Percentiles rank a stretch among this genome's conserved stretches.
Evolutionary conservation across 2,888 invertebrate species (phyloP).

Genomic region (Andrena bucephala): DNA sequence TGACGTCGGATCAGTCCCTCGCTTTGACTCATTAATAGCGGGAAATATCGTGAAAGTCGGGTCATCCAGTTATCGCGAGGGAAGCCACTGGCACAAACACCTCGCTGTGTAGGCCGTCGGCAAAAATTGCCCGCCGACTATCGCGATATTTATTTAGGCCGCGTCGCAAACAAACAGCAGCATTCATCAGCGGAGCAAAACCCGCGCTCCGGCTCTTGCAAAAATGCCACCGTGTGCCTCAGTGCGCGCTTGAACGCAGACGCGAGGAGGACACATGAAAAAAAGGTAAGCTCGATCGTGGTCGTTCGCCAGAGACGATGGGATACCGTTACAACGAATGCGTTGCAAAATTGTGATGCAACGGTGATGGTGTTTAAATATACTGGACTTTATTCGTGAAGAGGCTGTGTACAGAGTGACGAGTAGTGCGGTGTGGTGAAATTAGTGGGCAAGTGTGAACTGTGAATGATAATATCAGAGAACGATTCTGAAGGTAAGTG

Average conservation of each 20-base stretch:
- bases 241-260: slow-evolving; percentile 23
- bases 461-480: neutral
- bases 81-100: slow-evolving; percentile 44
- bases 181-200: slow-evolving; percentile 1
- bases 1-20: neutral
- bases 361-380: too few relatives aligned
- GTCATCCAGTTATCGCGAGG: slow-evolving; percentile 74
- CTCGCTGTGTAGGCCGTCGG: slow-evolving; percentile 17
- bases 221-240: slow-evolving; percentile 4
- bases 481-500: neutral
- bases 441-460: neutral
- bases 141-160: slow-evolving; percentile 44
- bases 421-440: neutral
- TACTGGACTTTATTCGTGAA: neutral
- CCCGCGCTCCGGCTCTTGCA: neutral
- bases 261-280: neutral
- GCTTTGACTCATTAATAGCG: slow-evolving; percentile 16
- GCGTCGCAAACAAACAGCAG: slow-evolving; percentile 34
- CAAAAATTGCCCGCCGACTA: slow-evolving; percentile 24
- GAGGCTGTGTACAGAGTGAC: neutral
- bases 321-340: neutral
- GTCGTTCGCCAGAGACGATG: neutral
- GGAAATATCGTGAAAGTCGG: slow-evolving; percentile 47
- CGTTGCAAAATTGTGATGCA: neutral
- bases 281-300: neutral